Percentiles rank a stretch among this genome's conserved stretches.
phyloP scores from a whole-genome alignment of 2,797 vertebrate species.

The Acropternis orthonyx region DNA sequence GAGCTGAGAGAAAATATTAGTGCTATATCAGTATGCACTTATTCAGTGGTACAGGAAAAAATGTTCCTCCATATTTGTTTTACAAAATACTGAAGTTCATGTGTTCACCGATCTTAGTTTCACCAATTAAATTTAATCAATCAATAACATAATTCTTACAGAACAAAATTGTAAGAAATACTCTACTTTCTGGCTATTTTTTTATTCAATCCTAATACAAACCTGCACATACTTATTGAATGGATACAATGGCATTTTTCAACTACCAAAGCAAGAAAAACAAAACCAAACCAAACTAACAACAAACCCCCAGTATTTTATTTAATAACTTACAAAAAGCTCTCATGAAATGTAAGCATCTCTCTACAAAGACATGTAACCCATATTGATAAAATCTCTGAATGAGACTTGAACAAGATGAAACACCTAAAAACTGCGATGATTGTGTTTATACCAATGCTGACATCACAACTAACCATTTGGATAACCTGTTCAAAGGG shows the following conservation, averaged over 20 bases:
- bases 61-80: not conserved
- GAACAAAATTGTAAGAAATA: not conserved
- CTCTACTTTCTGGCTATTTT: not conserved
- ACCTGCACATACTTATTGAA: not conserved
- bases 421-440: not conserved
- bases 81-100: not conserved
- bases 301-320: not conserved
- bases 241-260: not conserved
- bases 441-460: not conserved
- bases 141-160: not conserved
- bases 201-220: not conserved
- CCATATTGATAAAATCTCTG: not conserved
- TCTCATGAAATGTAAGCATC: not conserved
- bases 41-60: not conserved
- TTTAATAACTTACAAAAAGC: not conserved
- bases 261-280: not conserved
- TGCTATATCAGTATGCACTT: not conserved
- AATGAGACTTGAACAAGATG: not conserved
- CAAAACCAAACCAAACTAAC: too few relatives aligned
- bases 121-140: not conserved
- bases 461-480: not conserved
- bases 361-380: not conserved
- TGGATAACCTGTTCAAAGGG: not conserved
- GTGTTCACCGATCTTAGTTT: not conserved
- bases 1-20: not conserved